Conservation (phyloP, 2,113 vertebrate species). For the Melanerpes aurifrons region DNA sequence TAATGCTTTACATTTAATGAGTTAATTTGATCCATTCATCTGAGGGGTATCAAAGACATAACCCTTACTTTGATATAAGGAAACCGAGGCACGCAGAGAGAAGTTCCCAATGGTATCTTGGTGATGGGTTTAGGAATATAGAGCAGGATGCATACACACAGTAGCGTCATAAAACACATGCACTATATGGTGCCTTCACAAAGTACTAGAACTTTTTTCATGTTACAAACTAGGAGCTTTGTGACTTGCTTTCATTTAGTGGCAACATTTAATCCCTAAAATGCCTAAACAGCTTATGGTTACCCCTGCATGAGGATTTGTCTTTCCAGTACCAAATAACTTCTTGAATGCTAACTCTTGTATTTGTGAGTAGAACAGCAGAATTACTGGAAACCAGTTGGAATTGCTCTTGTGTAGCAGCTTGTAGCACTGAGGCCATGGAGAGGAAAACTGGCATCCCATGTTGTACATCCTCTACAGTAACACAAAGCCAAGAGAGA, state of each 20-base stretch:
- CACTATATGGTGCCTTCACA: neutral
- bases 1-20: neutral
- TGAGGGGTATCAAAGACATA: neutral
- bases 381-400: neutral
- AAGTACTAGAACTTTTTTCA: neutral
- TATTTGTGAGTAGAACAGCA: neutral
- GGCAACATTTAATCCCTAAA: neutral
- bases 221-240: neutral
- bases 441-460: neutral
- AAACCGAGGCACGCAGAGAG: neutral
- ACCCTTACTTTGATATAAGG: neutral
- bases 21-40: neutral
- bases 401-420: neutral
- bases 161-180: neutral
- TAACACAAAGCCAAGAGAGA: neutral
- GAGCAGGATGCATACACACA: accelerated
- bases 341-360: neutral
- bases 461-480: neutral
- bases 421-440: neutral
- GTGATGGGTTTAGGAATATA: neutral
- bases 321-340: neutral
- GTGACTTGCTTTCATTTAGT: neutral
- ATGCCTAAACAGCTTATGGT: neutral
- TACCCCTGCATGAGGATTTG: neutral
- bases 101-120: neutral